These are phyloP conservation scores for Chrysolina haemoptera DNA, from an alignment of 2,888 invertebrate species.

Conservation along the genomic window DNA sequence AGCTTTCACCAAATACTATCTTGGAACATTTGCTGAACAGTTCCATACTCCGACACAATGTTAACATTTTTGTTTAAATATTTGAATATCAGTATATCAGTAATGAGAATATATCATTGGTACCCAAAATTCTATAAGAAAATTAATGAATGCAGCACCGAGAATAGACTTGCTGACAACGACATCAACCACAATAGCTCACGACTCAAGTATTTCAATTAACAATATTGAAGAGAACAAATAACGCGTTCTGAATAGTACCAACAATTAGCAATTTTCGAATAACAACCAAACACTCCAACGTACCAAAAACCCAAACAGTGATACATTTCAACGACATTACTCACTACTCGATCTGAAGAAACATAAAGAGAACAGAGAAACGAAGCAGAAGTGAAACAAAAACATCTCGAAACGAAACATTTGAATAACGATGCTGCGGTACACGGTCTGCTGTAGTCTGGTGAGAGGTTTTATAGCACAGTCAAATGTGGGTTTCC, in stretches of 20 bases:
- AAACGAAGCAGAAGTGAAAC: conserved; percentile 32
- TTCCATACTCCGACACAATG: too few species aligned
- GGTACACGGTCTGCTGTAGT: conserved; percentile 48
- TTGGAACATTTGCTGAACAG: too few species aligned
- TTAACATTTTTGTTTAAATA: too few species aligned
- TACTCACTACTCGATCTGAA: conserved; percentile 1
- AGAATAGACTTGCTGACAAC: too few species aligned
- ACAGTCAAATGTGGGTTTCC: not conserved
- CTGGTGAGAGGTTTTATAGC: conserved; percentile 12
- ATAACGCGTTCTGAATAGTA: not conserved
- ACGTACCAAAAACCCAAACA: conserved; percentile 10
- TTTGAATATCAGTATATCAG: too few species aligned
- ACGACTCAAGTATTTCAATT: not conserved
- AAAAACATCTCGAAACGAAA: conserved; percentile 38
- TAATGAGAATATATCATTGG: too few species aligned
- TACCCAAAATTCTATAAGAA: too few species aligned
- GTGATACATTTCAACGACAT: conserved; percentile 1
- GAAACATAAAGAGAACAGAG: conserved; percentile 19
- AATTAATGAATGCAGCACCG: too few species aligned
- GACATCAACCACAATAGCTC: too few species aligned
- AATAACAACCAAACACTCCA: conserved; percentile 20
- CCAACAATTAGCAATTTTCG: conserved; percentile 9
- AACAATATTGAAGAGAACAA: not conserved
- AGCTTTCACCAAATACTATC: too few species aligned
- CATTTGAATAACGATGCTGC: conserved; percentile 55